Evolutionary conservation across 2,113 vertebrate species (phyloP).

Genomic region (Podilymbus podiceps): DNA sequence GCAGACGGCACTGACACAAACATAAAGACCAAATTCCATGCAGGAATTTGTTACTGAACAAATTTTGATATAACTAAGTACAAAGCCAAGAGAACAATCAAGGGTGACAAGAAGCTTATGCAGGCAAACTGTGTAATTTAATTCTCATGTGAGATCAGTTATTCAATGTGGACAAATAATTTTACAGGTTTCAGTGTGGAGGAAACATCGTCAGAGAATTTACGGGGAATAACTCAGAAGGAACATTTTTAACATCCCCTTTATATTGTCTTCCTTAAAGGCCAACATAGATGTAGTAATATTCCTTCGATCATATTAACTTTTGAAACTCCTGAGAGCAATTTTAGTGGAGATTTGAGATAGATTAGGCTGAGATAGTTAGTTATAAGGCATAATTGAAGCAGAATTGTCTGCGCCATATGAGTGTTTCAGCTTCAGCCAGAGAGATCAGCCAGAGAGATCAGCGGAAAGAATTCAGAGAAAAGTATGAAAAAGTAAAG

Average conservation of each 20-base stretch:
- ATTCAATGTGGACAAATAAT: not conserved
- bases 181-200: not conserved
- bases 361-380: not conserved
- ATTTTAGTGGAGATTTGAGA: slow-evolving; percentile 1
- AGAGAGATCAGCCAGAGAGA: not conserved
- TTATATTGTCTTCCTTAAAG: slow-evolving; percentile 10
- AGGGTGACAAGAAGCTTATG: not conserved
- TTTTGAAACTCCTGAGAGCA: not conserved
- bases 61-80: not conserved
- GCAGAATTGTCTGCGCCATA: not conserved
- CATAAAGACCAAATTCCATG: not conserved
- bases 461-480: slow-evolving; percentile 17
- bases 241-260: not conserved
- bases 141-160: not conserved
- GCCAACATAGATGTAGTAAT: not conserved
- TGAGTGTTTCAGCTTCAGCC: not conserved
- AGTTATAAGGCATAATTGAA: slow-evolving; percentile 30
- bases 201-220: not conserved
- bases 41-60: not conserved
- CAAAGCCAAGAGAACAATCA: not conserved
- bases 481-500: not conserved
- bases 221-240: slow-evolving; percentile 8
- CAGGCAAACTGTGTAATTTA: not conserved
- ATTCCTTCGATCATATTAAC: not conserved
- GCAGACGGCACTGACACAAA: not conserved